A percentile compares a stretch with the other conserved stretches of the same genome.
phyloP scores from a whole-genome alignment of 2,888 invertebrate genomes.

The Melipona beecheii region DNA sequence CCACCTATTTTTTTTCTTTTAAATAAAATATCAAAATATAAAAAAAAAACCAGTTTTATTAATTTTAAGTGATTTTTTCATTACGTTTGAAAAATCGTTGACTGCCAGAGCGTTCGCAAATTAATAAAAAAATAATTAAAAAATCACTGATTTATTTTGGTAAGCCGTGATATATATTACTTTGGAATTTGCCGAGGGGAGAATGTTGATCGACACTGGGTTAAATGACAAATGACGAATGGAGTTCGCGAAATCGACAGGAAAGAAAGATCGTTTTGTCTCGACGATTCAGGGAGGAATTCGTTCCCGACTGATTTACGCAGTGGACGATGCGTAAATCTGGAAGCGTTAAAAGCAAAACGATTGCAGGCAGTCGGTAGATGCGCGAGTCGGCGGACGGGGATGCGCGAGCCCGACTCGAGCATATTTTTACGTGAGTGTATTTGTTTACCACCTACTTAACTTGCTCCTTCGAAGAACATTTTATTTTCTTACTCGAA shows the following conservation, averaged over 20 bases:
- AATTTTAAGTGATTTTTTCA: no score
- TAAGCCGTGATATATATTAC: not conserved
- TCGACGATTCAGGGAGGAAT: slow-evolving; percentile 21
- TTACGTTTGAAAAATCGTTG: no score
- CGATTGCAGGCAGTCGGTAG: slow-evolving; percentile 4
- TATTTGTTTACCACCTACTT: not conserved
- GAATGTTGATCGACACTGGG: not conserved
- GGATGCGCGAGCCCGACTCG: slow-evolving; percentile 8
- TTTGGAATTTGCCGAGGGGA: not conserved
- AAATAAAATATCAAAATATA: no score
- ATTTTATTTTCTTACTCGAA: not conserved
- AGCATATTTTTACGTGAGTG: not conserved
- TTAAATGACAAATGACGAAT: not conserved
- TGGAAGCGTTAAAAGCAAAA: slow-evolving; percentile 44
- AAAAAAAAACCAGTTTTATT: no score
- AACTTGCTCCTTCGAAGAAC: not conserved
- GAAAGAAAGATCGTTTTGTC: not conserved
- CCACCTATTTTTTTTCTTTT: no score
- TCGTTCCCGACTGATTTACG: slow-evolving; percentile 43
- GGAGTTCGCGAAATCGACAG: not conserved
- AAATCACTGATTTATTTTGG: no score
- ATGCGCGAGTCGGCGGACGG: not conserved
- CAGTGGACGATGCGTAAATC: slow-evolving; percentile 33
- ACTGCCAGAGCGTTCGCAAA: no score
- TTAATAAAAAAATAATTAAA: no score